Base-by-base conservation (phyloP, 1,140 invertebrate species). In the Apis dorsata region DNA sequence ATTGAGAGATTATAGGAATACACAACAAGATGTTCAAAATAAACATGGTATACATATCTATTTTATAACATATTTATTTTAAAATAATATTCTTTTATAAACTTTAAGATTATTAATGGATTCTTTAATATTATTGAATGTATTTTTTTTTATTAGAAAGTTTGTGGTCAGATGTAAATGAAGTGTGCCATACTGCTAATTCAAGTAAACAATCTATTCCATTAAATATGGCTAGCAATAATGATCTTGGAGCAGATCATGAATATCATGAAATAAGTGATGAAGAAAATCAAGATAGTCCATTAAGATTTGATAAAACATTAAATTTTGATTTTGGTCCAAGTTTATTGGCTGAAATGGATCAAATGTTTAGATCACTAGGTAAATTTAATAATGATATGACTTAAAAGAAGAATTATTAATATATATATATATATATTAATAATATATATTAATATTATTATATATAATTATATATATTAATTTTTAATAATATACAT, bases 241-340 rank as follows among this genome's bases (percentile, higher is more conserved):
- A 82, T 2, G 93, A 93, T 8, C 89, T 91, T 89, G 89, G 92
- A 83, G 93, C 93, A 44, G 95, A 96, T 85, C 97, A 98, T 89
- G 98, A 98, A 88, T 99, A 99, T 92, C 97, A 98, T 91, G 97
- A 98, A 93, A 99, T 99, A 68, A 98, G 97, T 55, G 98, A 98
- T 91, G 97, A 98, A 86, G 97, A 98, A 88, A 96, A 94, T 84
- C 93, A 94, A 70, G 93, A 94, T 12, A 94, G 93, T 83, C 93
- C 93, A 0, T 72, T 94, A 44, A 92, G 92, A 86, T 94, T 94
- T 60, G 93, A 94, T 60, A 94, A 94, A 81, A 90, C 93, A 1
- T 77, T 95, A 8, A 96, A 96, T 70, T 96, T 98, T 83, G 98
- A 99, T 94, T 97, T 99, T 90, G 98, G 98, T 19, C 97, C 98